A percentile compares a stretch with the other conserved stretches of the same genome.
Evolutionary conservation across 2,888 invertebrate genomes (phyloP).

Genomic region (Eubasilissa splendida): DNA sequence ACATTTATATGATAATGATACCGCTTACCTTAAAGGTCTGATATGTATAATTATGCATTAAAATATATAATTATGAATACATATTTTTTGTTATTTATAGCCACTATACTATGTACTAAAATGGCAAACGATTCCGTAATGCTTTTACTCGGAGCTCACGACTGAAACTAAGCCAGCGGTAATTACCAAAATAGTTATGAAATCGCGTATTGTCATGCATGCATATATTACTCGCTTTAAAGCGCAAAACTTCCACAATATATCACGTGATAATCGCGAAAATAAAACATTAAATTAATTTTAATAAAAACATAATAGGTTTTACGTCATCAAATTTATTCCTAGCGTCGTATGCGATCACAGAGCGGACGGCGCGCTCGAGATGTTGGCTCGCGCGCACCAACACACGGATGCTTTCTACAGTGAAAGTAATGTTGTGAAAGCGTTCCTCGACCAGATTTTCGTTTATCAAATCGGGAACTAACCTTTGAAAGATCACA

Average conservation of each 20-base stretch:
- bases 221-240: conserved; percentile 27
- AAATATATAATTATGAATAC: no score
- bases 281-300: conserved; percentile 9
- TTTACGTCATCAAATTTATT: conserved; percentile 18
- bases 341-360: conserved; percentile 19
- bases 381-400: conserved; percentile 22
- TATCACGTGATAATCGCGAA: conserved; percentile 9
- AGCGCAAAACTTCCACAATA: conserved; percentile 8
- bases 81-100: no score
- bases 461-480: conserved; percentile 54
- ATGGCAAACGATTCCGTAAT: conserved; percentile 5
- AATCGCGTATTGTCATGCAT: conserved; percentile 27
- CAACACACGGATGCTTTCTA: conserved; percentile 45
- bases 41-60: no score
- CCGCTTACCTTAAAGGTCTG: no score
- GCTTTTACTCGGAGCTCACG: conserved; percentile 2
- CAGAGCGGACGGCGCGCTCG: conserved; percentile 9
- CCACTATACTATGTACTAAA: background rate
- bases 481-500: conserved; percentile 47
- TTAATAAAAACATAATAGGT: conserved; percentile 21
- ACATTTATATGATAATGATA: no score
- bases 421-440: conserved; percentile 56
- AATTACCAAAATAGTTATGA: conserved; percentile 26
- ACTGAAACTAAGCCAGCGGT: background rate
- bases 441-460: conserved; percentile 55